Evolutionary conservation across 2,888 invertebrate species (phyloP), one percentile per base, ranked within the genome.

Genomic region (Escarpia spicata): DNA sequence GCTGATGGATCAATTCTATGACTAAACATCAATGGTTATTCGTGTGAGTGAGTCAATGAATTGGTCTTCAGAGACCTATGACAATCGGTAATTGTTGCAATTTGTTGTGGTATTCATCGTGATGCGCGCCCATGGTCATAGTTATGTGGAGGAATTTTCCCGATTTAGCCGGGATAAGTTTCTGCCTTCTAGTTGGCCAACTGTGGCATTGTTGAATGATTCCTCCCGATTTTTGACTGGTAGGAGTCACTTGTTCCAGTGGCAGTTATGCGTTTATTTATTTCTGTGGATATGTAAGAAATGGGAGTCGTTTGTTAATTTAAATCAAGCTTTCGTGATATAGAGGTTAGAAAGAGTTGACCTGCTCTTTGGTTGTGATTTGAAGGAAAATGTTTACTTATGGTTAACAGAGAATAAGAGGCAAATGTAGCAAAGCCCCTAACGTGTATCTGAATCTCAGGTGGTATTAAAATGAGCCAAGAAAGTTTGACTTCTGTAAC

Each of bases 1-100:
- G 3, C 75, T 75, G 75, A 75, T 75, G 75, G 75, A 75, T n/a
- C 26, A n/a, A 75, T 75, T 75, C 75, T 75, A 3, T 75, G 75
- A 19, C 75, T 75, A 75, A 75, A 75, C 75, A 75, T 75, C 75
- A 75, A 75, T 75, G 75, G 75, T 75, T 75, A 75, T 75, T 75
- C 75, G 19, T 75, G 75, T 26, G n/a, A 75, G n/a, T 75, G 75
- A 75, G 75, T 75, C 75, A 75, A 75, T 75, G 19, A 26, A 75
- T 15, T 75, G 75, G 75, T 75, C 75, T 75, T 75, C 75, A 26
- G 75, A n/a, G 75, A 75, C 75, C n/a, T 19, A 75, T n/a, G n/a
- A 26, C 26, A 75, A 6, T 75, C 75, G 3, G 75, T 75, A 75
- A 75, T 75, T 75, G 75, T 75, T 75, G 75, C 75, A 75, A 75